Evolutionary conservation across 2,797 vertebrate species (phyloP), one percentile per base, ranked within the genome.

Genomic region (Neosilurus mollespiculum): DNA sequence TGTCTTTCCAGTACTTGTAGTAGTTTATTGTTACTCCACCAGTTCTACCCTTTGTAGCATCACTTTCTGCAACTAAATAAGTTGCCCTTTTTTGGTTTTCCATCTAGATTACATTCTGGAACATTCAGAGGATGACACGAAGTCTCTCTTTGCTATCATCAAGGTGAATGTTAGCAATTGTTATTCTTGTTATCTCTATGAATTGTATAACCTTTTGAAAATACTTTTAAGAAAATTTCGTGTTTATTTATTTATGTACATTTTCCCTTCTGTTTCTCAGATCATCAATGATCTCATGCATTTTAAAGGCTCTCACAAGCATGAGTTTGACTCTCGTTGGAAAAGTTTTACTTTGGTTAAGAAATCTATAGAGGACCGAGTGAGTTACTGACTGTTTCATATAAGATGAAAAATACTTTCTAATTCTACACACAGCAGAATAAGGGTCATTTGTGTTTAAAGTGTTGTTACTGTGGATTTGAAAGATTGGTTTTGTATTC

Each of bases 331-430:
- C 88, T 97, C 97, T 2, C 95, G 96, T 37, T 99, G 98, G 98
- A 99, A 99, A 88, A 99, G 97, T 92, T 98, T 99, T 94, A 97
- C 96, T 76, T 92, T 99, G 51, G 97, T 98, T 89, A 99, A 99
- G 91, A 99, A 99, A 92, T 99, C 98, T 15, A 98, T 99, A 97
- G 98, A 99, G 92, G 97, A 99, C 92, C 93, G 96, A 95, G 98
- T 99, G 84, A 94, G 96, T 94, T 85, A 49, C 16, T 59, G 20
- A 37, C 18, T 65, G 22, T 64, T 80, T 54, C 6, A 18, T 49
- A 54, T 56, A n/a, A 58, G 56, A 30, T 61, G 9, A 18, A 51
- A 53, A n/a, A 59, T 77, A 15, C 24, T 51, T 53, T 54, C 26
- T 66, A 62, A 54, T 70, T 51, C 11, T 22, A 59, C 9, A 2